Base-by-base conservation (phyloP, 2,888 invertebrate genomes). In the Noctua comes region DNA sequence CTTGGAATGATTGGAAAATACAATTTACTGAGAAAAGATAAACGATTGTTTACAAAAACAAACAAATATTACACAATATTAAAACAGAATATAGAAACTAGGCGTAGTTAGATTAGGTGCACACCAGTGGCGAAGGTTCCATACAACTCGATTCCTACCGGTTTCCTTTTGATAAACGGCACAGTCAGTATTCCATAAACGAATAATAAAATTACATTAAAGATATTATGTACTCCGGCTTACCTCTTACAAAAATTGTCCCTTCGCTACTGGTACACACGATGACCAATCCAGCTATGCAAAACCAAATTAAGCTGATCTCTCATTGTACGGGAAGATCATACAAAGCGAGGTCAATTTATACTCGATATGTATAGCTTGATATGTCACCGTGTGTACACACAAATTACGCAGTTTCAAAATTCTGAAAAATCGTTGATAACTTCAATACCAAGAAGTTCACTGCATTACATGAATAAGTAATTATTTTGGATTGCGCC, bases 1-100 rank as follows among this genome's bases (percentile, higher is more conserved):
- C 74, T 70, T 57, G 54, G 21, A 43, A 69, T n/a, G 1, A 31
- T 24, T 62, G 43, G 64, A n/a, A 73, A 73, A 48, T 21, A 31
- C 2, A 16, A 59, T 46, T 24, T 70, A 54, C 18, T 74, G 18
- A 2, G 72, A n/a, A 21, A 11, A 57, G 43, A 71, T 57, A 74
- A 71, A 18, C 24, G 5, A 31, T 27, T 74, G 31, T 43, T 70
- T 43, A 74, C 18, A 31, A 59, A 59, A 46, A 65, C 36, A 65
- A 31, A 54, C 31, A 18, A 54, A 18, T 31, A 24, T 24, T 69
- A 43, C 48, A 73, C 36, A 40, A 48, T 68, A 71, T 59, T 59
- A 16, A 43, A 59, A 43, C 4, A 57, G 16, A 62, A 57, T n/a
- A 62, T 57, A 57, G 57, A 36, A 46, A 43, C 21, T 43, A 43